Base-by-base conservation (phyloP, 2,888 invertebrate species). In the Nasonovia ribisnigri region DNA sequence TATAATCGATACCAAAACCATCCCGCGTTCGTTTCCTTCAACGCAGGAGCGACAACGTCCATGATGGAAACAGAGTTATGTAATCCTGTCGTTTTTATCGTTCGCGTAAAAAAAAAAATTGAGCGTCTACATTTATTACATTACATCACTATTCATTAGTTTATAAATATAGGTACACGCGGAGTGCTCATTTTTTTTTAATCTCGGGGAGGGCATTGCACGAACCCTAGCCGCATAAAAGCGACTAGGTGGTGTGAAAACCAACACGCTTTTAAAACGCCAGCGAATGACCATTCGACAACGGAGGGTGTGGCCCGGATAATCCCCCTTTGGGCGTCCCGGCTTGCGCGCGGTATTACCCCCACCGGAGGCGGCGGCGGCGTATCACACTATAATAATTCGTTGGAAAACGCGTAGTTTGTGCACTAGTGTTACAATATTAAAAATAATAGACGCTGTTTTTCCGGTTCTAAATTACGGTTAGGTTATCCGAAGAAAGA, bases 281-380 rank as follows among this genome's bases (percentile, higher is more conserved):
- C 90, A 86, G 93, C 93, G 93, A 93, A 93, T 93, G 93, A 93
- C 93, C 93, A 46, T 93, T 86, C 93, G 93, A 86, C 84, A 77
- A 77, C 51, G 92, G 67, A 92, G 93, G 93, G 93, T 93, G 93
- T 93, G 93, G 93, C 86, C 67, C 60, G 84, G 90, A 90, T 93
- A 93, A 93, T 93, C 93, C 93, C 93, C 90, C 90, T 90, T 86
- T 93, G 90, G 90, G 93, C 90, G 93, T 86, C 90, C 84, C 90
- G 48, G 48, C 51, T 60, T 42, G 60, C 90, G 60, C 93, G 60
- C 48, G 29, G 60, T 93, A 86, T 93, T 93, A 51, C 51, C 90
- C 93, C 90, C 89, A 90, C 93, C 86, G 36, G 60, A 29, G 86
- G 86, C 46, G 88, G 48, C 51, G 42, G 42, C 54, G 57, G 5